These are phyloP conservation scores for Molossus molossus DNA, from an alignment of 2,797 vertebrate genomes.

Conservation along the genomic window DNA sequence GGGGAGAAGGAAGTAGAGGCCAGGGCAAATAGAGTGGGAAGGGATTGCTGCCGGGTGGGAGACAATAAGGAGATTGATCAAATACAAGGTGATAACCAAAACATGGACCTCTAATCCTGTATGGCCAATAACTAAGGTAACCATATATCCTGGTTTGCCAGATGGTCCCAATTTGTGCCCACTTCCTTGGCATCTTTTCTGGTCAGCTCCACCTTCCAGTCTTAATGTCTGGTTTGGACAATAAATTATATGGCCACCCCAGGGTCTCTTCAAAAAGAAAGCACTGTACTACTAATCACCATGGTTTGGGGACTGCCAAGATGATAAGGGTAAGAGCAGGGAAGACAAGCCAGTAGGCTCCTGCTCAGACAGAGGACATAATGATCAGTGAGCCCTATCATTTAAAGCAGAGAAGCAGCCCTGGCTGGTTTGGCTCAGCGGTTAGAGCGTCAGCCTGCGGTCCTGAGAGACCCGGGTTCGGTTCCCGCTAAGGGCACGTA, in stretches of 20 bases:
- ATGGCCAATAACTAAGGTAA: not conserved
- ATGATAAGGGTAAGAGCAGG: too few species aligned
- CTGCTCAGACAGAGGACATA: not conserved
- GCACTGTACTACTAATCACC: too few species aligned
- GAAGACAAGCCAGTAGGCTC: not conserved
- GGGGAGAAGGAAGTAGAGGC: not conserved
- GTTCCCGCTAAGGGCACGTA: too few species aligned
- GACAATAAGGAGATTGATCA: not conserved
- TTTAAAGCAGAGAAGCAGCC: not conserved
- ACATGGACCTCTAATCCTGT: too few species aligned
- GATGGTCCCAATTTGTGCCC: not conserved
- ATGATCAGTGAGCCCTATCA: not conserved
- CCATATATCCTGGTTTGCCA: not conserved
- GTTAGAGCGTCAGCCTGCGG: too few species aligned
- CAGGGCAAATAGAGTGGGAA: fast-evolving
- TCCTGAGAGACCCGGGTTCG: too few species aligned
- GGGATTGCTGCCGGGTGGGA: not conserved
- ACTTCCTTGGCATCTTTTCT: not conserved
- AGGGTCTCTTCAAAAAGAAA: not conserved
- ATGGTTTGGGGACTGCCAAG: not conserved
- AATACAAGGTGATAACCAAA: not conserved
- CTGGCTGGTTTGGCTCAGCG: too few species aligned
- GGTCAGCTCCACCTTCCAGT: not conserved
- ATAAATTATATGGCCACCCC: not conserved
- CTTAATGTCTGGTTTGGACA: not conserved